Base-by-base conservation (phyloP, 2,888 invertebrate genomes). In the Serrognathus titanus region DNA sequence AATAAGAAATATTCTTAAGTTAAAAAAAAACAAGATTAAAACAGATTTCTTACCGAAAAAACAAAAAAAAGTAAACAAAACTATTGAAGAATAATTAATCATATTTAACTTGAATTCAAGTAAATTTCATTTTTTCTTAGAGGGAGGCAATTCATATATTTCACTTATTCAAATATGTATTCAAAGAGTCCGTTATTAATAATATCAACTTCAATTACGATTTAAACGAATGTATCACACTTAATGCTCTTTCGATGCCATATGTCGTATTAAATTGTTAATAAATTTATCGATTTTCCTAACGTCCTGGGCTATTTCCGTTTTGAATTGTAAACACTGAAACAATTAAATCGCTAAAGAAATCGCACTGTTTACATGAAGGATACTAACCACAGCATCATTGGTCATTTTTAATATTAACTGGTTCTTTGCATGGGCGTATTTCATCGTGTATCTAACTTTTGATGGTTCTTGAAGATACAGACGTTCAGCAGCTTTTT, bases 221-320 rank as follows among this genome's bases (percentile, higher is more conserved):
- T 31, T 31, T 31, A 31, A 31, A 31, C 7, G 6, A 43, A 2
- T 13, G 40, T 40, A 51, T 48, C 48, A 56, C 38, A 53, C 54
- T 69, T 67, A 75, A 63, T 73, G 74, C 65, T 78, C 77, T 59
- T 76, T 77, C 7, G 92, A 92, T 62, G 94, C 95, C 95, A 97
- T 96, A 78, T 96, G 94, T 71, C 94, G 84, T 85, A 97, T 90
- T 68, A 97, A 80, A 78, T 95, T 94, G 69, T 89, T 91, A 64
- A 94, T 89, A 73, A 97, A 90, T 78, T 94, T 96, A 74, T 97
- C 97, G 76, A 97, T 88, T 83, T 95, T 96, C 76, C 94, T 90
- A 50, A 97, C 83, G 81, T 97, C 97, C 75, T 97, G 95, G 67
- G 93, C 90, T 68, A 94, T 90, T 79, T 97, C 96, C 46, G 96